These are phyloP conservation scores for Drosophila micromelanica DNA, from an alignment of 1,140 invertebrate species.

Conservation along the genomic window DNA sequence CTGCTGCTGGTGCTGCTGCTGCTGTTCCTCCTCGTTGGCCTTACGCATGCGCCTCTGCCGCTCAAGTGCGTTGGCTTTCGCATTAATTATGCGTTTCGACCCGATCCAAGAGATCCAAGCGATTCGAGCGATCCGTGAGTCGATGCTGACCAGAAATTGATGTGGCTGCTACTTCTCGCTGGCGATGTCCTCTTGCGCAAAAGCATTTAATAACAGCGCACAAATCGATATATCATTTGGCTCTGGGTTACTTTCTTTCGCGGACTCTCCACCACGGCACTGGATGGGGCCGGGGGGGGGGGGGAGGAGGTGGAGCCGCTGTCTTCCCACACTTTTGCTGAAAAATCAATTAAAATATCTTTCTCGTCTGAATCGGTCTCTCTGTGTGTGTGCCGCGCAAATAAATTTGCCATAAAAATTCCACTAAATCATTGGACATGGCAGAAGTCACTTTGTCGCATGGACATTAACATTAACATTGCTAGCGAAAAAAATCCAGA, in stretches of 20 bases:
- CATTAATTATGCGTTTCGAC: slow-evolving; percentile 76
- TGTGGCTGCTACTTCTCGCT: slow-evolving; percentile 69
- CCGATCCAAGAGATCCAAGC: slow-evolving; percentile 24
- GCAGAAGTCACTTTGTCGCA: slow-evolving; percentile 60
- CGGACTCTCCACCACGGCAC: neutral
- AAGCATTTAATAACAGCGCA: slow-evolving; percentile 80
- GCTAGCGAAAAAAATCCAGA: slow-evolving; percentile 32
- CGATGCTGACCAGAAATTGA: slow-evolving; percentile 72
- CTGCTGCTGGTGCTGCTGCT: slow-evolving; percentile 32
- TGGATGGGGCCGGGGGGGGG: neutral
- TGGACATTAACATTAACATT: slow-evolving; percentile 56
- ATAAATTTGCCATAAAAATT: slow-evolving; percentile 81
- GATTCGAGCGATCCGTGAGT: slow-evolving; percentile 37
- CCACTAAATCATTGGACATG: slow-evolving; percentile 78
- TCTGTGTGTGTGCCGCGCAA: slow-evolving; percentile 38
- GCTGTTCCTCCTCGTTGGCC: slow-evolving; percentile 52
- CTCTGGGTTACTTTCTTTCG: slow-evolving; percentile 64
- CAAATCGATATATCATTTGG: slow-evolving; percentile 80
- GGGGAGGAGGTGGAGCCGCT: too few relatives aligned
- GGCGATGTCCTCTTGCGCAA: slow-evolving; percentile 50
- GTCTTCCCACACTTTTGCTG: slow-evolving; percentile 74
- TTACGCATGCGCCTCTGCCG: slow-evolving; percentile 63
- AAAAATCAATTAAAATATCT: slow-evolving; percentile 83
- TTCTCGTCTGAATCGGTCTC: slow-evolving; percentile 42
- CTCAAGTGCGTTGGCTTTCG: slow-evolving; percentile 81